A percentile compares a stretch with the other conserved stretches of the same genome.
Conservation (phyloP, 2,888 invertebrate species). For the Mechanitis mazaeus region DNA sequence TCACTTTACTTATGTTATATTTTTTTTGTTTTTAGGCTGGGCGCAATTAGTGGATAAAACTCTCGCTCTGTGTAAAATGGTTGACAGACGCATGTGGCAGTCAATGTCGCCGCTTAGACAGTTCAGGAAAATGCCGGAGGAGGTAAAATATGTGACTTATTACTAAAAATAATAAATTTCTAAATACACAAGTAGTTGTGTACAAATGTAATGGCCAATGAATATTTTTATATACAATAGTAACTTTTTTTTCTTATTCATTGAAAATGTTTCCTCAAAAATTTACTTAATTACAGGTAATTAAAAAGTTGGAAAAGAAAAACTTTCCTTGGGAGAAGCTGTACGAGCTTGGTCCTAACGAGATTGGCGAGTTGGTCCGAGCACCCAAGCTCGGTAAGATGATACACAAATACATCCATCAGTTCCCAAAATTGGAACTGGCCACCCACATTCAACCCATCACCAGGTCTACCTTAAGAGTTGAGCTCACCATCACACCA, state of each 20-base stretch:
- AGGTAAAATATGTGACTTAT: constrained; percentile 58
- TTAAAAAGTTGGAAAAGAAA: constrained; percentile 98
- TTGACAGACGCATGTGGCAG: constrained; percentile 99
- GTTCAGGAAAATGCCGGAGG: constrained; percentile 97
- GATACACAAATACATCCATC: constrained; percentile 96
- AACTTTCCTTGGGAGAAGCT: constrained; percentile 95
- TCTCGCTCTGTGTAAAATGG: constrained; percentile 98
- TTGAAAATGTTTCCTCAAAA: neutral
- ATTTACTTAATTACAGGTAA: constrained; percentile 54
- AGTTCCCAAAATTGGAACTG: constrained; percentile 96
- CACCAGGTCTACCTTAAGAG: constrained; percentile 92
- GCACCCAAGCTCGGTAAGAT: constrained; percentile 95
- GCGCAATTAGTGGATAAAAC: constrained; percentile 98
- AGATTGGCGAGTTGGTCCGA: constrained; percentile 93
- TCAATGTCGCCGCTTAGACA: constrained; percentile 98
- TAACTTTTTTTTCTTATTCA: no score
- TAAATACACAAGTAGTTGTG: neutral
- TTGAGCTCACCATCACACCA: constrained; percentile 97
- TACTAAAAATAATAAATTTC: neutral
- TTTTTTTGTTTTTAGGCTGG: constrained; percentile 80
- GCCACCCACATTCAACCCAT: constrained; percentile 99
- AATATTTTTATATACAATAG: no score
- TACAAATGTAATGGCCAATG: no score
- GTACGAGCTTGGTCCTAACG: constrained; percentile 97
- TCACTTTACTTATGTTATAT: no score